Conservation (phyloP, 2,113 vertebrate species). For the Gasterosteus aculeatus region DNA sequence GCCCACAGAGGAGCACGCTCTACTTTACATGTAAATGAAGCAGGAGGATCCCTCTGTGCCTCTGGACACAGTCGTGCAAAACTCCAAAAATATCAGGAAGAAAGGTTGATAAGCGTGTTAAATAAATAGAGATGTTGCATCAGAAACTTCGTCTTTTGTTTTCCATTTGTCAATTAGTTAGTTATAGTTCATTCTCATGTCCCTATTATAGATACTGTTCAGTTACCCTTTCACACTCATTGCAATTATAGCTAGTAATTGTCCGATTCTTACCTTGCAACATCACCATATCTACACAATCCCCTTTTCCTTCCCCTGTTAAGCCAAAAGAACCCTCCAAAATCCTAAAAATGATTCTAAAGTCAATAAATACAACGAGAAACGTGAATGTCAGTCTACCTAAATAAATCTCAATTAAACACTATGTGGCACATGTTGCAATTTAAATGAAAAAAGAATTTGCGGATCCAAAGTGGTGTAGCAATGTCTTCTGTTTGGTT, state of each 20-base stretch:
- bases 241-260: neutral
- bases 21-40: conserved; percentile 83
- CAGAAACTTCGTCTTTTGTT: neutral
- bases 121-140: conserved; percentile 18
- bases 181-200: neutral
- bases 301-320: neutral
- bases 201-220: neutral
- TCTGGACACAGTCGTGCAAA: conserved; percentile 64
- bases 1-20: conserved; percentile 59
- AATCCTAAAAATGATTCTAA: neutral
- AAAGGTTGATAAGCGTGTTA: conserved; percentile 20
- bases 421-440: neutral
- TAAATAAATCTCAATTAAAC: neutral
- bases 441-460: neutral
- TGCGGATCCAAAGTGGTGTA: neutral
- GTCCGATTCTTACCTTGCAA: neutral
- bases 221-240: neutral
- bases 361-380: neutral
- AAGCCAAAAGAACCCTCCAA: neutral
- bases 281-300: neutral
- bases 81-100: conserved; percentile 56
- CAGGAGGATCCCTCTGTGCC: conserved; percentile 71
- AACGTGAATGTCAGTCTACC: neutral
- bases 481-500: neutral
- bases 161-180: neutral